Evolutionary conservation across 2,113 vertebrate genomes (phyloP).

Genomic region (Bucco capensis): DNA sequence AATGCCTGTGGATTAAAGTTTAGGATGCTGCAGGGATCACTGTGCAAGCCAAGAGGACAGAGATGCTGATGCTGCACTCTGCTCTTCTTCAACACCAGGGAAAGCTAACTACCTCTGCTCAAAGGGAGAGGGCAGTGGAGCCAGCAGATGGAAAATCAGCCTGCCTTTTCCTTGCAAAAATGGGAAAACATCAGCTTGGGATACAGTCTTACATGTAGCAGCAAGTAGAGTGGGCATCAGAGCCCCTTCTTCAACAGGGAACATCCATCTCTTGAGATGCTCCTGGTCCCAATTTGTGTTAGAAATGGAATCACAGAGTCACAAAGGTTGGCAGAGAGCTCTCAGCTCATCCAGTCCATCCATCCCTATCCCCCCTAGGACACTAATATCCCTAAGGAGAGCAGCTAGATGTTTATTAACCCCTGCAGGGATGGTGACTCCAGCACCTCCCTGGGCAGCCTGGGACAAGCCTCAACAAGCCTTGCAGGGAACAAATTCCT

Average conservation of each 20-base stretch:
- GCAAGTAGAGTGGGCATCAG: constrained; percentile 47
- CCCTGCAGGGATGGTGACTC: too few relatives aligned
- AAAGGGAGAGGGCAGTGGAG: constrained; percentile 7
- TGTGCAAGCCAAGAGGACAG: constrained; percentile 38
- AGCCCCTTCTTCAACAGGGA: constrained; percentile 19
- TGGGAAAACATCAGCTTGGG: neutral
- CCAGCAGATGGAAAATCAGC: neutral
- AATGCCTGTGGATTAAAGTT: constrained; percentile 29
- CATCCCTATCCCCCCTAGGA: too few relatives aligned
- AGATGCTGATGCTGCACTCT: neutral
- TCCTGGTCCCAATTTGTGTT: constrained; percentile 67
- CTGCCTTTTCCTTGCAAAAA: constrained; percentile 29
- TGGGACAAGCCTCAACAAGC: too few relatives aligned
- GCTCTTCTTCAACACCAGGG: neutral
- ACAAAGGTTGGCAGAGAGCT: too few relatives aligned
- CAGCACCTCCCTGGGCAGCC: too few relatives aligned
- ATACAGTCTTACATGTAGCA: constrained; percentile 53
- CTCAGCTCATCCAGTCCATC: too few relatives aligned
- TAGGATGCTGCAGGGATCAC: constrained; percentile 21
- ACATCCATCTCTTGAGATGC: constrained; percentile 24
- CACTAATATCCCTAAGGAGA: too few relatives aligned
- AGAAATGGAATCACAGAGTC: constrained; percentile 56
- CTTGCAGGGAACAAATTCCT: too few relatives aligned
- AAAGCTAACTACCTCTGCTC: neutral
- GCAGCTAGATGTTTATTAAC: too few relatives aligned